A percentile compares a stretch with the other conserved stretches of the same genome.
These are phyloP conservation scores for Corythoichthys haematopterus DNA, from an alignment of 2,113 vertebrate species.

Conservation along the genomic window DNA sequence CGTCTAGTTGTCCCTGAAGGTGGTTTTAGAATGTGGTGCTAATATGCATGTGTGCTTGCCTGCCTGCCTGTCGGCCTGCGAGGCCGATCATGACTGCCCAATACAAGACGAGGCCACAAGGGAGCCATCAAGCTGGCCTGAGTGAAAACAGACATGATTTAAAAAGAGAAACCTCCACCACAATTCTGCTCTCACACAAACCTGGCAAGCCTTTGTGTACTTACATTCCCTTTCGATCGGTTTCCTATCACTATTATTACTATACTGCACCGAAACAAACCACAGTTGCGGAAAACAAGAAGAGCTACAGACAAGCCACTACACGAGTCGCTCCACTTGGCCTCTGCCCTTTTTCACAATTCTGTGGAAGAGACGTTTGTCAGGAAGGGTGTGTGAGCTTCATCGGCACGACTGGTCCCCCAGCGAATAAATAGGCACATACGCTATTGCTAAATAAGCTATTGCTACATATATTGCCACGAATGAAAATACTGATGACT, in stretches of 20 bases:
- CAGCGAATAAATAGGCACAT: not conserved
- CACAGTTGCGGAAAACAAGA: conserved; percentile 20
- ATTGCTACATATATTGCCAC: too few relatives aligned
- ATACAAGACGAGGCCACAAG: conserved; percentile 27
- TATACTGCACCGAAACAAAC: conserved; percentile 14
- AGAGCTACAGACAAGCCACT: conserved; percentile 32
- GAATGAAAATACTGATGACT: too few relatives aligned
- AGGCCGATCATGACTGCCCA: conserved; percentile 15
- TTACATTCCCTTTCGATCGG: not conserved
- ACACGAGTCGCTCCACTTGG: conserved; percentile 32
- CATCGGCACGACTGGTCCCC: conserved; percentile 48
- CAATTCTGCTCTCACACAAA: conserved; percentile 2
- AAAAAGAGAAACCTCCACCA: conserved; percentile 16
- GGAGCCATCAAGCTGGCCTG: conserved; percentile 25
- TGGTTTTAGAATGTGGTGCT: conserved; percentile 13
- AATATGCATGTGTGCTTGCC: not conserved
- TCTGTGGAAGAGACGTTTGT: conserved; percentile 14
- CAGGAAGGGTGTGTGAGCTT: conserved; percentile 58
- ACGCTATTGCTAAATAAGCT: not conserved
- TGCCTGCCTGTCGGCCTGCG: conserved; percentile 10
- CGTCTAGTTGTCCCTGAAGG: not conserved
- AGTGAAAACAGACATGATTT: conserved; percentile 40
- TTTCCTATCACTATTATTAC: not conserved
- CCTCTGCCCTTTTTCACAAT: conserved; percentile 33
- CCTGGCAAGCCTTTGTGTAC: not conserved